Base-by-base conservation (phyloP, 2,113 vertebrate genomes). In the Prolemur simus region DNA sequence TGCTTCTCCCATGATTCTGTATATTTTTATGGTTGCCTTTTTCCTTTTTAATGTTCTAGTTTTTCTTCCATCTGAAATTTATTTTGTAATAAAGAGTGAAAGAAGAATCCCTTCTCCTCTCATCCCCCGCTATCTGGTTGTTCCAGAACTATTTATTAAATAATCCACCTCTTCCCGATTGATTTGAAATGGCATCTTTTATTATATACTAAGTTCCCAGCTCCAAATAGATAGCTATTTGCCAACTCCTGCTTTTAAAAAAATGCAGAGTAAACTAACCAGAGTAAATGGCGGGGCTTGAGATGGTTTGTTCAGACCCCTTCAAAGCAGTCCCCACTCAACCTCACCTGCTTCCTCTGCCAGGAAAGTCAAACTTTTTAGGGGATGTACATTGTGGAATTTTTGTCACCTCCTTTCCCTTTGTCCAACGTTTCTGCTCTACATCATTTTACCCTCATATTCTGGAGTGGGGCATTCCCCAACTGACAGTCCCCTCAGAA, bases 41-140 rank as follows among this genome's bases (percentile, higher is more conserved):
- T 78, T 91, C 68, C 54, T 82, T 74, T 88, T 54, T 74, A 81
- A 52, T 60, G 39, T 39, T 60, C 25, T 64, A 8, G 0, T 81
- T 95, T 93, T 96, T 88, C 63, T 94, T 58, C 27, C 56, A 88
- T 82, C 68, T 71, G 66, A 52, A 85, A 78, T 82, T 66, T 93
- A 78, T 88, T 93, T 93, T 47, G 84, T 85, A 91, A 89, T 86
- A 60, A 94, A 91, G 27, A 82, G 13, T 78, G 45, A 96, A 91
- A 64, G 96, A 54, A 94, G 58, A 93, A 91, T 58, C 73, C 25
- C 68, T 52, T 45, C 81, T 34, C 32, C 7, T 20, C 29, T 5
- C 25, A n/a, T 2, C 17, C 20, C 21, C 58, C 56, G 69, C 69
- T 89, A 58, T 80, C 56, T 87, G 34, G 37, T 78, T 87, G 56